phyloP scores from a whole-genome alignment of 2,113 vertebrate genomes.

The Natator depressus region DNA sequence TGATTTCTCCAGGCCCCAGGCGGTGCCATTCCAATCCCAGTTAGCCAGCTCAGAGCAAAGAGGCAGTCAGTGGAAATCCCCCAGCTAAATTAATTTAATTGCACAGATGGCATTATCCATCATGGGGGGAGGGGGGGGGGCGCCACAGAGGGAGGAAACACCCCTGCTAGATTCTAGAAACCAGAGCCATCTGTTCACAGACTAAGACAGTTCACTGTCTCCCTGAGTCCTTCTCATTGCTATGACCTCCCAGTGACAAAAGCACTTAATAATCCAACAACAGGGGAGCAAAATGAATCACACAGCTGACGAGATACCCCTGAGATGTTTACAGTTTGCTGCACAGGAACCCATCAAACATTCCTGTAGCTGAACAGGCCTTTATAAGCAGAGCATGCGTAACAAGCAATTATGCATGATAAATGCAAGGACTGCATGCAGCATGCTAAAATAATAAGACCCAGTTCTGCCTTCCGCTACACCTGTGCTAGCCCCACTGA shows the following conservation, averaged over 20 bases:
- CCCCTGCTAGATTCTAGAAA: rapidly evolving
- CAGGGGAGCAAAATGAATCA: rapidly evolving
- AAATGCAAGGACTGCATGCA: background rate
- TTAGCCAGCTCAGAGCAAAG: background rate
- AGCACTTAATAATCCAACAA: background rate
- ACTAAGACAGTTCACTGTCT: background rate
- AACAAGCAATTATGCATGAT: background rate
- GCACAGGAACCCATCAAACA: background rate
- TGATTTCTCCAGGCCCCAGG: background rate
- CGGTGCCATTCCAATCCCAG: background rate
- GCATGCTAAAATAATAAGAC: background rate
- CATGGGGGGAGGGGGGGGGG: background rate
- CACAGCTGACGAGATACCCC: background rate
- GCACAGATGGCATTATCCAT: background rate
- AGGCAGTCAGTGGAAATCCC: conserved; percentile 39
- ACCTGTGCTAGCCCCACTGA: background rate
- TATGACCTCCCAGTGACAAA: background rate
- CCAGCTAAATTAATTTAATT: background rate
- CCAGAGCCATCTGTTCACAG: background rate
- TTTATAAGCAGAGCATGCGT: background rate
- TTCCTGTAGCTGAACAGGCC: background rate
- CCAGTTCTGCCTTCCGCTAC: background rate
- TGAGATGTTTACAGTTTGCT: background rate
- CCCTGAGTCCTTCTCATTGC: background rate
- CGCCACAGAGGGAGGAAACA: background rate